phyloP scores from a whole-genome alignment of 2,113 vertebrate genomes.

The Anthoscopus minutus region DNA sequence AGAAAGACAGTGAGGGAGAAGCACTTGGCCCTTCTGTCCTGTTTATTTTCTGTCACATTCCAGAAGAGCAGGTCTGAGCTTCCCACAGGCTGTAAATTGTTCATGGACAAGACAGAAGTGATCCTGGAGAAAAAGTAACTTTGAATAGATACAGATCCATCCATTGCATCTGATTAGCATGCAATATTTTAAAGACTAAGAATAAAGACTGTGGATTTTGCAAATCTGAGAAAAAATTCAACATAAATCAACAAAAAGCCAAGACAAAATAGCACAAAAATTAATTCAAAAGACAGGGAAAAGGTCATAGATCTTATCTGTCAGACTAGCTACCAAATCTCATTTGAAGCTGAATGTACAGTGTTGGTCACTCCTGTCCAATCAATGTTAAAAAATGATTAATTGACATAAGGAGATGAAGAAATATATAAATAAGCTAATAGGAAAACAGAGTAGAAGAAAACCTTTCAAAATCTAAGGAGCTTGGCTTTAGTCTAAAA shows the following conservation, averaged over 20 bases:
- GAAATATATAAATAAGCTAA: neutral
- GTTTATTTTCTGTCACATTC: neutral
- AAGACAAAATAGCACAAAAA: neutral
- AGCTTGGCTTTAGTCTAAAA: neutral
- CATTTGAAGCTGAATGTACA: neutral
- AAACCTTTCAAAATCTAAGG: neutral
- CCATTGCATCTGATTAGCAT: neutral
- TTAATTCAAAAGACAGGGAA: neutral
- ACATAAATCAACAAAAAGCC: neutral
- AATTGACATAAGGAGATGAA: neutral
- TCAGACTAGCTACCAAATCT: neutral
- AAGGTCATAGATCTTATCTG: neutral
- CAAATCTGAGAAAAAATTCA: neutral
- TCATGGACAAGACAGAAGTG: neutral
- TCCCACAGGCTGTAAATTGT: fast-evolving
- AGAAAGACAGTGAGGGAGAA: neutral
- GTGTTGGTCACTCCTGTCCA: neutral
- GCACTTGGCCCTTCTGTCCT: neutral
- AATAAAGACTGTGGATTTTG: neutral
- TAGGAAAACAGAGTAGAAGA: neutral
- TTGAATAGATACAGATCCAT: neutral
- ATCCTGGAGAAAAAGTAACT: neutral
- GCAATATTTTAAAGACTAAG: neutral
- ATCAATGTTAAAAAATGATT: neutral
- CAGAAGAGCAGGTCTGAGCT: neutral